A percentile compares a stretch with the other conserved stretches of the same genome.
Conservation (phyloP, 1,140 invertebrate genomes). For the Teleogryllus occipitalis region DNA sequence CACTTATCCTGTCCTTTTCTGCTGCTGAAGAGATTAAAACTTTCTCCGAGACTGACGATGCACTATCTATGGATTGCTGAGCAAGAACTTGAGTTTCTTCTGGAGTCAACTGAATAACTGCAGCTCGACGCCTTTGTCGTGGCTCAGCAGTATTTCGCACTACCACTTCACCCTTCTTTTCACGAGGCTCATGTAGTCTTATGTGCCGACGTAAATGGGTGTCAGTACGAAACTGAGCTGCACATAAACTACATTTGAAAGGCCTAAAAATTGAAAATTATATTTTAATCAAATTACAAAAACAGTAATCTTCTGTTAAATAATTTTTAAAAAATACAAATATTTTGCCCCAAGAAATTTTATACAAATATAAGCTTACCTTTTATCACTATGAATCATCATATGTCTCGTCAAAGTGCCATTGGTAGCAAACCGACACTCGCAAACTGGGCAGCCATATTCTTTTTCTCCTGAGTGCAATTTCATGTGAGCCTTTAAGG, state of each 20-base stretch:
- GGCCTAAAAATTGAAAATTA: slow-evolving; percentile 24
- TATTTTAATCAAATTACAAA: background rate
- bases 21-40: slow-evolving; percentile 41
- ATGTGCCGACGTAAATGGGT: slow-evolving; percentile 39
- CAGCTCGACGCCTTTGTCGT: slow-evolving; percentile 15
- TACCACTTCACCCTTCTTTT: slow-evolving; percentile 25
- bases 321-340: background rate
- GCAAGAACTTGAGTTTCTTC: slow-evolving; percentile 33
- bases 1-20: slow-evolving; percentile 32
- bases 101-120: slow-evolving; percentile 32
- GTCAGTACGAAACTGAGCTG: slow-evolving; percentile 39
- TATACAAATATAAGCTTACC: background rate
- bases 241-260: slow-evolving; percentile 40
- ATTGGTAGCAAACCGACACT: slow-evolving; percentile 43
- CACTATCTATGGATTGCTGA: slow-evolving; percentile 27
- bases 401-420: slow-evolving; percentile 47
- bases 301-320: background rate
- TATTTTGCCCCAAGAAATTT: background rate
- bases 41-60: slow-evolving; percentile 41
- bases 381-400: slow-evolving; percentile 40
- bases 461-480: slow-evolving; percentile 41
- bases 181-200: slow-evolving; percentile 32
- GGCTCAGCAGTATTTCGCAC: slow-evolving; percentile 10
- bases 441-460: slow-evolving; percentile 33
- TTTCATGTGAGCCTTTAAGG: slow-evolving; percentile 44